Evolutionary conservation across 2,113 vertebrate species (phyloP), one percentile per base, ranked within the genome.

Genomic region (Orcinus orca): DNA sequence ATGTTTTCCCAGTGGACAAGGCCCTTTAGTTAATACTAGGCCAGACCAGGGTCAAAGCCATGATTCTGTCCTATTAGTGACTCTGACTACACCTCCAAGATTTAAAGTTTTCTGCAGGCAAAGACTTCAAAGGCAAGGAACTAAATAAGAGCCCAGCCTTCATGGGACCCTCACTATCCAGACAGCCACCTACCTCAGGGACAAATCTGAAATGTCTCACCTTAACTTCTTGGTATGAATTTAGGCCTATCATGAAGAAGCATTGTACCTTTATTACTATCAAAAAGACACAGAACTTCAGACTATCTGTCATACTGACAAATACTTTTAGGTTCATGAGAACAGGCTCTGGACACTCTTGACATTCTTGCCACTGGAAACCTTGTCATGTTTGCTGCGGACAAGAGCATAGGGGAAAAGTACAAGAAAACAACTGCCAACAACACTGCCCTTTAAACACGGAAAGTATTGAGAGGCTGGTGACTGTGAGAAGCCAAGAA

Each of bases 211-310:
- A 41, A 44, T 9, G 7, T 20, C 29, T 31, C 23, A 84, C 8
- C 1, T 58, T 11, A n/a, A 2, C 36, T 38, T 15, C 58, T 90
- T 65, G 55, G 6, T 71, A 79, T 62, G 26, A 53, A 23, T 62
- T 55, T 76, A 25, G 8, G 17, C 23, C 20, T 60, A 36, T 8
- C 8, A 2, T 31, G 62, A 50, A 12, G 67, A 70, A 65, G n/a
- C 12, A 38, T 47, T 4, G 1, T 2, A 3, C 11, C 8, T 8
- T 65, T 6, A 23, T 44, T 7, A 47, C 29, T 62, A 36, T 1
- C 36, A 47, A 65, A 62, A 71, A 36, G 13, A 73, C 55, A 73
- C 53, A 76, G 18, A 71, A 15, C 12, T 85, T 63, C 63, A 63
- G 53, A 62, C 3, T 41, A 3, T n/a, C 10, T 21, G 18, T 50